Percentiles rank a stretch among this genome's conserved stretches.
Evolutionary conservation across 2,888 invertebrate species (phyloP).

Genomic region (Brachycybe producta): DNA sequence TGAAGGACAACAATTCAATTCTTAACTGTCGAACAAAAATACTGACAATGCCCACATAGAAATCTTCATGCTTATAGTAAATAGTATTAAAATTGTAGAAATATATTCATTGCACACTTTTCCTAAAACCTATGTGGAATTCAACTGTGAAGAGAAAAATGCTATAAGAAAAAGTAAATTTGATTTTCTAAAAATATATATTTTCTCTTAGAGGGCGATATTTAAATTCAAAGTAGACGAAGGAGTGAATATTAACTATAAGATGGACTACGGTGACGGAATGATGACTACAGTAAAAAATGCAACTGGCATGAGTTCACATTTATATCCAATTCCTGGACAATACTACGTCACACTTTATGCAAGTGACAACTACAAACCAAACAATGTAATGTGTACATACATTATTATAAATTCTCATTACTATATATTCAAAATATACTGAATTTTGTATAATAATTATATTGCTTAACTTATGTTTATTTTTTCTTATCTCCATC

Average conservation of each 20-base stretch:
- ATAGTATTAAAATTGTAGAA: no score
- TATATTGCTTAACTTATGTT: neutral
- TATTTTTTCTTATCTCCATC: neutral
- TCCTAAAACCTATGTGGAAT: no score
- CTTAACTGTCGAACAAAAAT: no score
- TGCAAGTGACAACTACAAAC: conserved; percentile 15
- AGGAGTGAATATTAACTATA: conserved; percentile 4
- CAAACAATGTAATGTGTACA: conserved; percentile 1
- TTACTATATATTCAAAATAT: neutral
- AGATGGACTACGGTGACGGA: conserved; percentile 15
- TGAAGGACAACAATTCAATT: no score
- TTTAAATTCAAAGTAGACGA: conserved; percentile 5
- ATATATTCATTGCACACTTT: no score
- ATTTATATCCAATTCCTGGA: conserved; percentile 9
- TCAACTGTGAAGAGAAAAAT: no score
- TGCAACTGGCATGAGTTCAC: conserved; percentile 9
- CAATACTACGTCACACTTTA: conserved; percentile 9
- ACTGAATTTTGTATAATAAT: neutral
- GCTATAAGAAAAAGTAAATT: no score
- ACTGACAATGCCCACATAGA: no score
- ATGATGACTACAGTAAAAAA: neutral
- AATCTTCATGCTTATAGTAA: no score
- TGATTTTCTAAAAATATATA: no score
- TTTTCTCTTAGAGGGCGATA: conserved; percentile 9
- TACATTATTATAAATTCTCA: neutral